These are phyloP conservation scores for Maniola jurtina DNA, from an alignment of 1,140 invertebrate species.

Conservation along the genomic window DNA sequence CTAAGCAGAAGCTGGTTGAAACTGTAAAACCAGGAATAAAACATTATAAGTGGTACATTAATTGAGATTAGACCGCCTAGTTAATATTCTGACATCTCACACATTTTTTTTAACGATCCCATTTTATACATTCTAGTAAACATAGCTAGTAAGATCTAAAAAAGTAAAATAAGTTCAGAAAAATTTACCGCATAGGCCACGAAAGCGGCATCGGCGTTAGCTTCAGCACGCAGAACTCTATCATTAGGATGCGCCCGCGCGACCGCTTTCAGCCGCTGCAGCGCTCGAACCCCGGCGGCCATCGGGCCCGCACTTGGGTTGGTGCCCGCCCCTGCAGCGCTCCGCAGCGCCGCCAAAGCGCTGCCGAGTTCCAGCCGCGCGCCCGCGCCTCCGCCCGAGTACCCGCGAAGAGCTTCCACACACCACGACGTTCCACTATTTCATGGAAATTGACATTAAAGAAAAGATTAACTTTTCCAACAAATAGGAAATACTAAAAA, in stretches of 20 bases:
- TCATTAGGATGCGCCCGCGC: constrained; percentile 54
- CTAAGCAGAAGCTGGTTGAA: no score
- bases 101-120: no score
- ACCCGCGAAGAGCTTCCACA: constrained; percentile 69
- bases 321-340: constrained; percentile 35
- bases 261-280: constrained; percentile 64
- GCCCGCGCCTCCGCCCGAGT: constrained; percentile 64
- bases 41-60: no score
- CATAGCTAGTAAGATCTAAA: no score
- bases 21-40: no score
- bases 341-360: constrained; percentile 60
- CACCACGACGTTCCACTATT: constrained; percentile 66
- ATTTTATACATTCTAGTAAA: no score
- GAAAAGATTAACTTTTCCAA: neutral
- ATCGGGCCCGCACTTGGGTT: constrained; percentile 21
- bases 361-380: constrained; percentile 67
- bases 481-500: no score
- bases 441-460: neutral
- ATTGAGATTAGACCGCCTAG: no score
- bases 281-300: constrained; percentile 42
- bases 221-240: constrained; percentile 58
- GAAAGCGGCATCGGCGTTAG: constrained; percentile 70
- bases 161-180: neutral
- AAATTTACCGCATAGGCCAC: constrained; percentile 62
- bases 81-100: no score